Conservation (phyloP, 2,797 vertebrate species). For the Catamblyrhynchus diadema region DNA sequence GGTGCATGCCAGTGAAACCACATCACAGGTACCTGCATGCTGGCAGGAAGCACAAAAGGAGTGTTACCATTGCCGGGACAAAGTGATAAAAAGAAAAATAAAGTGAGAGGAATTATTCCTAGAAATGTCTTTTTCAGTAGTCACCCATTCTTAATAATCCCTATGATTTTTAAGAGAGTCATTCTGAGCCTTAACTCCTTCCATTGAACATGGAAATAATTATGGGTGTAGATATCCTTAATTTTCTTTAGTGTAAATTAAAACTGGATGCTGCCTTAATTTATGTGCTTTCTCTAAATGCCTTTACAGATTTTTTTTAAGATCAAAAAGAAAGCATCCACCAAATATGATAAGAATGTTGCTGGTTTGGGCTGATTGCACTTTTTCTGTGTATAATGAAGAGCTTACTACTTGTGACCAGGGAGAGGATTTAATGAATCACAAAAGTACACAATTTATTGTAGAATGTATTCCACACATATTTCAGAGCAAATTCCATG, state of each 20-base stretch:
- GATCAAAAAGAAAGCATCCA: conserved; percentile 3
- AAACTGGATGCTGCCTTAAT: conserved; percentile 2
- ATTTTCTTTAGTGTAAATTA: conserved; percentile 28
- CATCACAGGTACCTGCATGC: rapidly evolving
- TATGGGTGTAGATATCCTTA: conserved; percentile 12
- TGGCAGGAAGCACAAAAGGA: background rate
- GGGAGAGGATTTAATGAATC: conserved; percentile 61
- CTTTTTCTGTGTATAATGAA: conserved; percentile 38
- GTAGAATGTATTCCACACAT: conserved; percentile 55
- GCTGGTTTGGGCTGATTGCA: conserved; percentile 20
- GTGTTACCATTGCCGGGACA: background rate
- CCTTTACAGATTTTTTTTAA: background rate
- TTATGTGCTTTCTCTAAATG: conserved; percentile 15
- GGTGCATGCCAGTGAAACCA: background rate
- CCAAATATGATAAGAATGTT: background rate
- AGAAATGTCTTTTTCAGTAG: background rate
- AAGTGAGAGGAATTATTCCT: background rate
- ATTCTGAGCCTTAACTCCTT: background rate
- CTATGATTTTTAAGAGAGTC: background rate
- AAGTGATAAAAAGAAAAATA: background rate
- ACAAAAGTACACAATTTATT: conserved; percentile 66
- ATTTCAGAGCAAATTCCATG: conserved; percentile 68
- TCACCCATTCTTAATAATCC: conserved; percentile 7
- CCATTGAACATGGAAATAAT: background rate
- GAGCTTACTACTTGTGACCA: conserved; percentile 24